These are phyloP conservation scores for Oscheius sp. DNA, from an alignment of 2,888 invertebrate genomes.

Conservation along the genomic window DNA sequence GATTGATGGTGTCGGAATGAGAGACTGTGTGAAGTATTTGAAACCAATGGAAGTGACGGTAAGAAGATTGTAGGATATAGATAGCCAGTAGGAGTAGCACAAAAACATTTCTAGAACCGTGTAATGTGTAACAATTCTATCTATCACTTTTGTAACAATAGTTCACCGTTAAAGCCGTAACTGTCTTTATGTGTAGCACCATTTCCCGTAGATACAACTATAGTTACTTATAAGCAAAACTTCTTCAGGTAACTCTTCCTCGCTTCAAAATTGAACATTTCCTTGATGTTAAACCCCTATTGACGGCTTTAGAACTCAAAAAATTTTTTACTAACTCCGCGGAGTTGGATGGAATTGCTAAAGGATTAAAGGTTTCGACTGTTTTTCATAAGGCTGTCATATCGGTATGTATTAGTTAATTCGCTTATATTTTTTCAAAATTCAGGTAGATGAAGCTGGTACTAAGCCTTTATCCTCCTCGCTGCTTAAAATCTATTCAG, in stretches of 20 bases:
- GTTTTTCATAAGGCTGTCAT: too few relatives aligned
- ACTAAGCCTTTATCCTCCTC: not conserved
- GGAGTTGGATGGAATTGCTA: not conserved
- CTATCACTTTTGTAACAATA: too few relatives aligned
- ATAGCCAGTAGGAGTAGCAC: not conserved
- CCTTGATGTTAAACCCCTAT: not conserved
- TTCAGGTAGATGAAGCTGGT: conserved; percentile 4
- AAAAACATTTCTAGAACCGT: too few relatives aligned
- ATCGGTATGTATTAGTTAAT: too few relatives aligned
- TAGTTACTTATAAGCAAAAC: not conserved
- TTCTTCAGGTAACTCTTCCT: not conserved
- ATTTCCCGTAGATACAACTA: too few relatives aligned
- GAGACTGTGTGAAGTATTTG: not conserved
- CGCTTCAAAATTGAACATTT: not conserved
- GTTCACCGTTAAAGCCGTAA: too few relatives aligned
- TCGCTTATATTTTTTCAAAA: not conserved
- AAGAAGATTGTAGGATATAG: not conserved
- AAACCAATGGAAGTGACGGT: not conserved
- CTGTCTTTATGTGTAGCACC: too few relatives aligned
- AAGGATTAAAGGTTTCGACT: not conserved
- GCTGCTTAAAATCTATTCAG: not conserved
- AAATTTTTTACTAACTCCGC: not conserved
- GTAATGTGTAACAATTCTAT: too few relatives aligned
- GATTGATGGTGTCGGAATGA: not conserved
- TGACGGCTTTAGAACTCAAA: not conserved